Evolutionary conservation across 2,797 vertebrate genomes (phyloP).

Genomic region (Acanthiza pusilla): DNA sequence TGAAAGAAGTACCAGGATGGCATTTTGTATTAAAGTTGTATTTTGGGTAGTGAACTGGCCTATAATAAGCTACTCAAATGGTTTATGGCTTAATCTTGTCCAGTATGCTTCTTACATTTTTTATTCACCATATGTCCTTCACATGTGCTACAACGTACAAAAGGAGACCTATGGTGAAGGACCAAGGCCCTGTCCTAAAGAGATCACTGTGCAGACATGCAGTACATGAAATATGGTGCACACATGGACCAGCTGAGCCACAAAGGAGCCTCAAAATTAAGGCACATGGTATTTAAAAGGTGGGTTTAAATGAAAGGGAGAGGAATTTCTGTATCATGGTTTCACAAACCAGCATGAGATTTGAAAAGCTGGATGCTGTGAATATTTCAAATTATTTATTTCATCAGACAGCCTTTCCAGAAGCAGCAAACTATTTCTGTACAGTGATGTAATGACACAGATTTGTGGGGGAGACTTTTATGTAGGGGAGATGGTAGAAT

Average conservation of each 20-base stretch:
- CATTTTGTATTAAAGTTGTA: not conserved
- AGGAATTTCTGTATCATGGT: not conserved
- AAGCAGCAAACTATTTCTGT: not conserved
- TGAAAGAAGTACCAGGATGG: not conserved
- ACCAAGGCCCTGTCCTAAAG: not conserved
- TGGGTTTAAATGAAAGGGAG: not conserved
- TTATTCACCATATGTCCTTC: not conserved
- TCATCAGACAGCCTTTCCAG: not conserved
- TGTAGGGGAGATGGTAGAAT: not conserved
- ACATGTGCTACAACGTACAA: not conserved
- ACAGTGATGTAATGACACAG: not conserved
- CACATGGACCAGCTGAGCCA: not conserved
- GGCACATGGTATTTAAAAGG: not conserved
- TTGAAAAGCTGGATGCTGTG: not conserved
- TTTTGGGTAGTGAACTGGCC: not conserved
- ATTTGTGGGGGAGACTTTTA: fast-evolving
- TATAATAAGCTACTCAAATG: not conserved
- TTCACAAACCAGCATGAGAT: not conserved
- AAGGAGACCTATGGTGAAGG: not conserved
- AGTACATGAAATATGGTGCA: not conserved
- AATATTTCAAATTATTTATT: not conserved
- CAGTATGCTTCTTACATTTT: not conserved
- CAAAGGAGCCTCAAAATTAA: not conserved
- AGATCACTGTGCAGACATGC: no score
- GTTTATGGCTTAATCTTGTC: not conserved